These are phyloP conservation scores for Parazoanthus atlanticus DNA, from an alignment of 92 coral and sea anemone species.

Conservation along the genomic window DNA sequence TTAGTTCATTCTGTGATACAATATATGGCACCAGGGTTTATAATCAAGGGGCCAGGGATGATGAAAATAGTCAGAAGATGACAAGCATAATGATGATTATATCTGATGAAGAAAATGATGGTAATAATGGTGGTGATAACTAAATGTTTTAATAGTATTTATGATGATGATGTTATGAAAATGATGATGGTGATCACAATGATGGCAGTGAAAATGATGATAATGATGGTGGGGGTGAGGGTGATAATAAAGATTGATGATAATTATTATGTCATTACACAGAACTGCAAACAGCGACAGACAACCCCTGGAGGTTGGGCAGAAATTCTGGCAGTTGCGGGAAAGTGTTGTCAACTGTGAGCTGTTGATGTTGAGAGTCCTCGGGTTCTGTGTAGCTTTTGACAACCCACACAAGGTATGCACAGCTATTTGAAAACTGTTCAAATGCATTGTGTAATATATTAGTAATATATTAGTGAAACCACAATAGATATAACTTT, in stretches of 20 bases:
- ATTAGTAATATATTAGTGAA: too few species aligned
- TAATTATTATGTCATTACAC: not conserved
- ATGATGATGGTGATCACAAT: not conserved
- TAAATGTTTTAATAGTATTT: too few species aligned
- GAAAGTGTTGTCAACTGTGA: constrained; percentile 92
- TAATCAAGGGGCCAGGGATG: too few species aligned
- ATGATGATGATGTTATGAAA: too few species aligned
- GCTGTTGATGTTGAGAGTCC: constrained; percentile 74
- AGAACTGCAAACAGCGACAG: constrained; percentile 70
- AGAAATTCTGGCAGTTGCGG: constrained; percentile 84
- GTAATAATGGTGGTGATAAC: too few species aligned
- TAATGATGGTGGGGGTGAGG: not conserved
- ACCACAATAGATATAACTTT: too few species aligned
- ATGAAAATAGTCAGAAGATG: too few species aligned
- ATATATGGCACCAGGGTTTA: too few species aligned
- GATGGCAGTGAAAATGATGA: not conserved
- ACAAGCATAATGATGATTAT: not conserved
- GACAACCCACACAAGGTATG: constrained; percentile 96
- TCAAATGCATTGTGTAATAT: not conserved
- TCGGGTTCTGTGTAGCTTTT: constrained; percentile 79
- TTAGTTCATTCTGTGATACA: too few species aligned
- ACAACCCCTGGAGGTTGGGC: constrained; percentile 77
- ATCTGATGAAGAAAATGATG: not conserved
- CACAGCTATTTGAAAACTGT: too few species aligned
- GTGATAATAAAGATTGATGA: not conserved